Base-by-base conservation (phyloP, 2,113 vertebrate genomes). In the Spheniscus mendiculus region DNA sequence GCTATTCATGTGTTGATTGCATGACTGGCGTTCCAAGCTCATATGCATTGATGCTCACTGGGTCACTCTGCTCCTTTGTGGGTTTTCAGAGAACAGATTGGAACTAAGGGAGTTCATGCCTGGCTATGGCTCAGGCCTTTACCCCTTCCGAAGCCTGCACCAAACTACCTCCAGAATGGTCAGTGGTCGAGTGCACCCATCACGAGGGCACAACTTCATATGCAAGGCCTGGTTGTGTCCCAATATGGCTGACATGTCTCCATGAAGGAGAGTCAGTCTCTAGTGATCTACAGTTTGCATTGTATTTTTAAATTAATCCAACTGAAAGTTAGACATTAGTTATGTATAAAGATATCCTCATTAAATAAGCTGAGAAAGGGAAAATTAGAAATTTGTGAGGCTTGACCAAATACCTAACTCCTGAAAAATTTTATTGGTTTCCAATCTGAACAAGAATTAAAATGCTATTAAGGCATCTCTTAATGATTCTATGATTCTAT, bases 301-400 rank as follows among this genome's bases (percentile, higher is more conserved):
- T 25, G 3, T 20, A 56, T 61, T 80, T 47, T 56, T 78, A 86
- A 94, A 91, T 77, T 58, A 80, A 66, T 42, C 29, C 29, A 78
- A 17, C 3, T 44, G 47, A 79, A 94, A 80, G 7, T 26, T 61
- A 84, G 3, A 29, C 1, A 47, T 72, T 38, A 34, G 15, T 45
- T 55, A 86, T 18, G 4, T 67, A 36, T 56, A 87, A 86, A 72
- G 47, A 42, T 66, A 67, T 20, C n/a, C 14, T 79, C n/a, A 59
- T 63, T 82, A 87, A 88, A 90, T n/a, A 87, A 71, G 6, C 8
- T 53, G 42, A 88, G 56, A 73, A 89, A 93, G 8, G 30, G 30
- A 85, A 73, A 90, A 91, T 74, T 71, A 67, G 72, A 79, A 89
- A 87, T 94, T 83, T 92, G 55, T 74, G 63, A 91, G 27, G 80